A percentile compares a stretch with the other conserved stretches of the same genome.
phyloP scores from a whole-genome alignment of 2,113 vertebrate genomes.

The Sander lucioperca region DNA sequence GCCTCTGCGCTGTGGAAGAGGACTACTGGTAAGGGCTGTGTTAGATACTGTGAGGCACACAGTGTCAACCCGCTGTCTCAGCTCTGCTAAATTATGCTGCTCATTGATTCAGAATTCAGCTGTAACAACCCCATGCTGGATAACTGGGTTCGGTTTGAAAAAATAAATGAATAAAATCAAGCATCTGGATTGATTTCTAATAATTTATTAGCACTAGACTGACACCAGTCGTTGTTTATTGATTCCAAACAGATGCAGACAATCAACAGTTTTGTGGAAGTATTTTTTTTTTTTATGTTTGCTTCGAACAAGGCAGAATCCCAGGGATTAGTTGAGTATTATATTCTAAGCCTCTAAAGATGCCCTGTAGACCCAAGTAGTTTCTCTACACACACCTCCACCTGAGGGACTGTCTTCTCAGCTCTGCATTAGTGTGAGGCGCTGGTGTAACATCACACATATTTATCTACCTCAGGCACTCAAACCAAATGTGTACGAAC shows the following conservation, averaged over 20 bases:
- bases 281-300: conserved; percentile 38
- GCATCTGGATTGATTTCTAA: conserved; percentile 11
- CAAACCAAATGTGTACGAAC: conserved; percentile 56
- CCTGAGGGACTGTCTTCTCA: conserved; percentile 72
- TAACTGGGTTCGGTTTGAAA: conserved; percentile 23
- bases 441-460: conserved; percentile 75
- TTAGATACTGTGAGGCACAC: conserved; percentile 21
- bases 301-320: conserved; percentile 44
- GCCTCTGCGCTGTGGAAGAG: conserved; percentile 22
- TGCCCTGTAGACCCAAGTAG: conserved; percentile 52
- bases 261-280: conserved; percentile 33
- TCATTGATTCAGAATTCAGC: conserved; percentile 64
- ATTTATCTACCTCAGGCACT: conserved; percentile 54
- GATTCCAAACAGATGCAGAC: conserved; percentile 45
- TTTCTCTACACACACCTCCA: conserved; percentile 51
- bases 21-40: conserved; percentile 43
- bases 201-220: conserved; percentile 33
- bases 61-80: conserved; percentile 51
- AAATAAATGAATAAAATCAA: conserved; percentile 42
- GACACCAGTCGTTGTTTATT: conserved; percentile 14
- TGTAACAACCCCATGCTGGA: conserved; percentile 52
- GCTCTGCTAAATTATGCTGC: conserved; percentile 58
- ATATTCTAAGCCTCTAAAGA: conserved; percentile 68
- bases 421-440: conserved; percentile 58
- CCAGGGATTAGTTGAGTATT: conserved; percentile 64